Evolutionary conservation across 2,888 invertebrate genomes (phyloP).

Genomic region (Fragum sueziense): DNA sequence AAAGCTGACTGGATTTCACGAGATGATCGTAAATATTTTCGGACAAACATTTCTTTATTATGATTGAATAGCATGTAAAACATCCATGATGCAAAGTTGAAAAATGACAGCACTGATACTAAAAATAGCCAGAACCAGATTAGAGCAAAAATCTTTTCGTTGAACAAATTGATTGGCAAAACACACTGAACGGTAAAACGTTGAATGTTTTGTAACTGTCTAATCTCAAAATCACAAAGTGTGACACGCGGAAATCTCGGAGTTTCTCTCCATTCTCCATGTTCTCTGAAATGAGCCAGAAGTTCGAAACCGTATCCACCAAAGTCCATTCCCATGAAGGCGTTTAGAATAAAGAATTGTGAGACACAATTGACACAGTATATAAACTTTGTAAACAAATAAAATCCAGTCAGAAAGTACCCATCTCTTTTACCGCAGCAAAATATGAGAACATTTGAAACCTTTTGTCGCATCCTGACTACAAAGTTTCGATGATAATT

Average conservation of each 20-base stretch:
- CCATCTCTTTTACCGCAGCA: constrained; percentile 67
- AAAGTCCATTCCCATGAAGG: constrained; percentile 65
- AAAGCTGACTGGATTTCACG: constrained; percentile 55
- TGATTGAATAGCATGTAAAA: constrained; percentile 63
- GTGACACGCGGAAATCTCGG: constrained; percentile 70
- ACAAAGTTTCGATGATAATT: constrained; percentile 64
- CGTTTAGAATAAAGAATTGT: constrained; percentile 69
- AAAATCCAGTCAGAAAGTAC: constrained; percentile 67
- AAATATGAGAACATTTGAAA: constrained; percentile 64
- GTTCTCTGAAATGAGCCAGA: constrained; percentile 52
- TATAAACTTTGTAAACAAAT: constrained; percentile 64
- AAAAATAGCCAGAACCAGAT: constrained; percentile 72
- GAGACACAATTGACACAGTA: constrained; percentile 65
- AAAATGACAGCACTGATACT: constrained; percentile 59
- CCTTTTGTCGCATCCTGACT: constrained; percentile 56
- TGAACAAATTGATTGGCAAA: constrained; percentile 70
- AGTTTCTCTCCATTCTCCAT: constrained; percentile 65
- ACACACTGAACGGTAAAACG: constrained; percentile 69
- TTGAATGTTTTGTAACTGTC: constrained; percentile 66
- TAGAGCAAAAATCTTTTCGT: constrained; percentile 69
- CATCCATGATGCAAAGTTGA: constrained; percentile 65
- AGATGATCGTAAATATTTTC: constrained; percentile 63
- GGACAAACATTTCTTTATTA: constrained; percentile 59
- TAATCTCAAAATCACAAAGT: constrained; percentile 69
- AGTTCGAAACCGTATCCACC: constrained; percentile 69